Percentiles rank a stretch among this genome's conserved stretches.
phyloP scores from a whole-genome alignment of 2,797 vertebrate genomes.

The Melanotaenia nigrans region DNA sequence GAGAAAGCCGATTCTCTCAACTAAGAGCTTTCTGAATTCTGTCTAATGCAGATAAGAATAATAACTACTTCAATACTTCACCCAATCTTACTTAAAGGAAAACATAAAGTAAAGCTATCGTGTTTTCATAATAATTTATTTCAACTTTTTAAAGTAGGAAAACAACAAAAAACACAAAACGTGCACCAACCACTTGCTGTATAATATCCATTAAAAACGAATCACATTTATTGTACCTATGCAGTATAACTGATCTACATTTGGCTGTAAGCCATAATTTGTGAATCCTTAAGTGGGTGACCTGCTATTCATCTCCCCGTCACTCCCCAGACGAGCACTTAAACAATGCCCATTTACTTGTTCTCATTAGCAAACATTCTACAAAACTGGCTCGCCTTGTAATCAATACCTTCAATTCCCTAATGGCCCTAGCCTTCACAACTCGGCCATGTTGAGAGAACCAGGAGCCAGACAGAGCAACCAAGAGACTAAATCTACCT shows the following conservation, averaged over 20 bases:
- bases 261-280: conserved; percentile 32
- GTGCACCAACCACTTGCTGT: not conserved
- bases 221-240: conserved; percentile 26
- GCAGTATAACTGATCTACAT: conserved; percentile 6
- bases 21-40: no score
- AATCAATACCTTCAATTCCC: conserved; percentile 78
- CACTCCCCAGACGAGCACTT: conserved; percentile 37
- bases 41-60: no score
- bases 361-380: conserved; percentile 72
- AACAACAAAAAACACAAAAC: conserved; percentile 2
- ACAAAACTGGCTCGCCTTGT: conserved; percentile 46
- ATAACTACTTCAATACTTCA: no score
- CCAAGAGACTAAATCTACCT: conserved; percentile 54
- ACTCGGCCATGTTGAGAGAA: conserved; percentile 32
- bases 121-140: not conserved
- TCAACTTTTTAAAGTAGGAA: not conserved
- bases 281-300: conserved; percentile 33
- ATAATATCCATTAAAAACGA: conserved; percentile 18
- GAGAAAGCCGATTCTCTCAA: no score
- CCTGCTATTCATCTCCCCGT: conserved; percentile 48
- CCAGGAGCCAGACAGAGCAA: conserved; percentile 25
- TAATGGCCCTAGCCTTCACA: conserved; percentile 62
- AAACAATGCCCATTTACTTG: conserved; percentile 60
- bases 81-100: no score
- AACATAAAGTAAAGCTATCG: not conserved